phyloP scores from a whole-genome alignment of 1,140 invertebrate species.

The Leptopilina boulardi region DNA sequence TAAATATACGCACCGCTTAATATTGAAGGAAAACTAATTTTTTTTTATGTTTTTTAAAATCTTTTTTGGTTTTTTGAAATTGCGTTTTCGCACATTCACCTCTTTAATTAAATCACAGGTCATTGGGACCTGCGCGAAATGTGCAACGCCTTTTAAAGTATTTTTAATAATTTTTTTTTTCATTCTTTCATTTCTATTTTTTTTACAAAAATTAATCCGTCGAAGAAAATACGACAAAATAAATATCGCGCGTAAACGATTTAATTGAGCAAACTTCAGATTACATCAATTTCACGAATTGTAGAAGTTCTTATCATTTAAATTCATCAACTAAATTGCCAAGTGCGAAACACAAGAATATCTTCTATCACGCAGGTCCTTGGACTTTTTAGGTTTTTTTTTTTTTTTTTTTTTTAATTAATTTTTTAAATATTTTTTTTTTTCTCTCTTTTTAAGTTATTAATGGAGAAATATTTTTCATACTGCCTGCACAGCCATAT shows the following conservation, averaged over 20 bases:
- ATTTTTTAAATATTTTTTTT: conserved; percentile 1
- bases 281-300: conserved; percentile 6
- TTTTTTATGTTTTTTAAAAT: background rate
- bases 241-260: conserved; percentile 20
- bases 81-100: conserved; percentile 26
- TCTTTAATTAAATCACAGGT: conserved; percentile 32
- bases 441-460: conserved; percentile 27
- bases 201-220: conserved; percentile 2
- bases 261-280: conserved; percentile 25
- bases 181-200: no score
- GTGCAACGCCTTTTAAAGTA: conserved; percentile 17
- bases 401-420: background rate
- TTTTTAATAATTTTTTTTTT: background rate
- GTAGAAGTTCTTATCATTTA: background rate
- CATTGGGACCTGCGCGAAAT: conserved; percentile 27
- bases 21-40: background rate
- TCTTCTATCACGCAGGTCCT: conserved; percentile 20
- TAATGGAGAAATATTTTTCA: conserved; percentile 33
- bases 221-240: conserved; percentile 15
- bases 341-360: conserved; percentile 24
- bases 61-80: background rate
- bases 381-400: conserved; percentile 16
- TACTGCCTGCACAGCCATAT: conserved; percentile 38
- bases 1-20: background rate
- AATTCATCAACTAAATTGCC: background rate